Percentiles rank a stretch among this genome's conserved stretches.
phyloP scores from a whole-genome alignment of 2,113 vertebrate species.

The Clinocottus analis region DNA sequence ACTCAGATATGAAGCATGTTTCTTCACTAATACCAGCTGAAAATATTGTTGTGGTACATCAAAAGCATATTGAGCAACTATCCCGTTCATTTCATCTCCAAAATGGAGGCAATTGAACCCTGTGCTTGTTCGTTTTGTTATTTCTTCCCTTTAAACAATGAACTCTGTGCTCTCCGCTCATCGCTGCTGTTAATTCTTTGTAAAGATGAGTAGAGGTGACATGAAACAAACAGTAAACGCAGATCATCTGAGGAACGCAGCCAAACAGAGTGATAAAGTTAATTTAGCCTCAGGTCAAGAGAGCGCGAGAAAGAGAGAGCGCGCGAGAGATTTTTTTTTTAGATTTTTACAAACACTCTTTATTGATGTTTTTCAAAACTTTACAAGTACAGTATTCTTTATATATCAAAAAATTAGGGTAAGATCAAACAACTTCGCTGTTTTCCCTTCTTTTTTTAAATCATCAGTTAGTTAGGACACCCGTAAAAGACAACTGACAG shows the following conservation, averaged over 20 bases:
- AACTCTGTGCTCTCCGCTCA: not conserved
- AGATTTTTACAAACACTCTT: too few relatives aligned
- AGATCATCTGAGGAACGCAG: slow-evolving; percentile 2
- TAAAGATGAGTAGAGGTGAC: slow-evolving; percentile 23
- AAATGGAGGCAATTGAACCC: not conserved
- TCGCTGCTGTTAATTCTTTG: not conserved
- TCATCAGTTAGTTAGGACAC: too few relatives aligned
- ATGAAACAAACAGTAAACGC: slow-evolving; percentile 33
- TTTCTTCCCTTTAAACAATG: not conserved
- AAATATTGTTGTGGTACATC: not conserved
- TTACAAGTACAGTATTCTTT: too few relatives aligned
- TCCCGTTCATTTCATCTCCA: not conserved
- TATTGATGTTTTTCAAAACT: too few relatives aligned
- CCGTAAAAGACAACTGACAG: too few relatives aligned
- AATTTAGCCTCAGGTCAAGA: slow-evolving; percentile 1
- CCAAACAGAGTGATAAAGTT: slow-evolving; percentile 13
- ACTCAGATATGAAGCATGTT: not conserved
- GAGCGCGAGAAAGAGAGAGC: slow-evolving; percentile 2
- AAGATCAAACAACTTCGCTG: too few relatives aligned
- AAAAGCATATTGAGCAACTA: not conserved
- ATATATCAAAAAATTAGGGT: too few relatives aligned
- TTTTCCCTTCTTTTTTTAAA: too few relatives aligned
- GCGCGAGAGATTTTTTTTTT: too few relatives aligned
- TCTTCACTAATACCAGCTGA: not conserved
- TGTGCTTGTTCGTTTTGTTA: too few relatives aligned